These are phyloP conservation scores for Crotalus tigris DNA, from an alignment of 2,113 vertebrate genomes.

Conservation along the genomic window DNA sequence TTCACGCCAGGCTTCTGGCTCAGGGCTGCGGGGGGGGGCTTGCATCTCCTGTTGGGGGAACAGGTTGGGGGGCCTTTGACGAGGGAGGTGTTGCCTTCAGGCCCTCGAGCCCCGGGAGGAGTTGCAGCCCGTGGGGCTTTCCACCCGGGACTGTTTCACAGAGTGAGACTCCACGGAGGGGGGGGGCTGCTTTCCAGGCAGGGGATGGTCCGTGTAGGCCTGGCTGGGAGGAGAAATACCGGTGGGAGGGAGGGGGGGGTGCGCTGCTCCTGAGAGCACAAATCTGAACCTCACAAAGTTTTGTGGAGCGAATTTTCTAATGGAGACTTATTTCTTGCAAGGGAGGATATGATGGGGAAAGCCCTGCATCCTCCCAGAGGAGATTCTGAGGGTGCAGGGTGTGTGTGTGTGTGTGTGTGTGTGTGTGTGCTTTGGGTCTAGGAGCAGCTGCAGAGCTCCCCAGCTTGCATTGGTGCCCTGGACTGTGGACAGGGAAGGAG, in stretches of 20 bases:
- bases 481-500: not conserved
- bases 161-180: too few species aligned
- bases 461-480: not conserved
- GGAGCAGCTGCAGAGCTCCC: not conserved
- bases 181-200: not conserved
- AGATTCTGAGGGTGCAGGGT: not conserved
- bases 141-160: too few species aligned
- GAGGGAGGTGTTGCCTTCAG: not conserved
- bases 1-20: not conserved
- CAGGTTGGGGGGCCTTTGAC: not conserved
- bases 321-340: not conserved
- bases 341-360: not conserved
- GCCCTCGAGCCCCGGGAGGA: too few species aligned
- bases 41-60: too few species aligned
- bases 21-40: not conserved
- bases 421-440: not conserved
- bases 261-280: not conserved
- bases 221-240: not conserved
- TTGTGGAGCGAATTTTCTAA: not conserved
- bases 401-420: not conserved
- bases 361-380: not conserved
- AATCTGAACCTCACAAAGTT: not conserved
- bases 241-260: rapidly evolving
- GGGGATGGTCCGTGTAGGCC: not conserved
- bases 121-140: not conserved